Evolutionary conservation across 37 sponge, comb jelly and placozoan genomes (phyloP).

Genomic region (Oscarella lobularis): DNA sequence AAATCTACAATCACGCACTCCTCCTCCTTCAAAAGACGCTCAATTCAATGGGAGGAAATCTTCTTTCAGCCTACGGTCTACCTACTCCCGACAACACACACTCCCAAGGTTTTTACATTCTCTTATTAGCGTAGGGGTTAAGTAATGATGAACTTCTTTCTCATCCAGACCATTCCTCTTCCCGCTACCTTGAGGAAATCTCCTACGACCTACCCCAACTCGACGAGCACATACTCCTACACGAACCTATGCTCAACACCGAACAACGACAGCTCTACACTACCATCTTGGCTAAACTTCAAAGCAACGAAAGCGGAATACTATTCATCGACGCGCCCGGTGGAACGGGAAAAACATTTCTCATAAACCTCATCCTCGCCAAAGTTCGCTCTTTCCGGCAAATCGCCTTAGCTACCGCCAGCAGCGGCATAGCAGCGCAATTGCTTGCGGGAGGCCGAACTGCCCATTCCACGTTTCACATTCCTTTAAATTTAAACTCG

Average conservation of each 20-base stretch:
- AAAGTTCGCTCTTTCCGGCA: background rate
- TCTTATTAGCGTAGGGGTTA: too few relatives aligned
- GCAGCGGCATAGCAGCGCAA: background rate
- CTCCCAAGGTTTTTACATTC: too few relatives aligned
- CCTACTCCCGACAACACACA: constrained; percentile 1
- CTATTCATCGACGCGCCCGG: background rate
- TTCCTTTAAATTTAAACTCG: background rate
- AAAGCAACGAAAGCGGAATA: background rate
- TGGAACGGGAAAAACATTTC: background rate
- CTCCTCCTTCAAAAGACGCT: background rate
- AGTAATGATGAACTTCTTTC: too few relatives aligned
- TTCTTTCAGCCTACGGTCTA: background rate
- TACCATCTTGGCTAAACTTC: too few relatives aligned
- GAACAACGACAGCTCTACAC: too few relatives aligned
- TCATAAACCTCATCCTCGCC: background rate
- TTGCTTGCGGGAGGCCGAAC: background rate
- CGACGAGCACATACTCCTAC: too few relatives aligned
- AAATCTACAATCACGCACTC: background rate
- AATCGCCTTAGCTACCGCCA: background rate
- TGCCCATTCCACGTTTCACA: background rate
- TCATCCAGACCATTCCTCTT: too few relatives aligned
- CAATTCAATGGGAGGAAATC: background rate
- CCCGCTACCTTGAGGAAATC: too few relatives aligned
- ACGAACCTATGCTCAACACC: too few relatives aligned
- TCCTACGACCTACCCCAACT: too few relatives aligned